Evolutionary conservation across 2,797 vertebrate genomes (phyloP), one percentile per base, ranked within the genome.

Genomic region (Chaunax sp.): DNA sequence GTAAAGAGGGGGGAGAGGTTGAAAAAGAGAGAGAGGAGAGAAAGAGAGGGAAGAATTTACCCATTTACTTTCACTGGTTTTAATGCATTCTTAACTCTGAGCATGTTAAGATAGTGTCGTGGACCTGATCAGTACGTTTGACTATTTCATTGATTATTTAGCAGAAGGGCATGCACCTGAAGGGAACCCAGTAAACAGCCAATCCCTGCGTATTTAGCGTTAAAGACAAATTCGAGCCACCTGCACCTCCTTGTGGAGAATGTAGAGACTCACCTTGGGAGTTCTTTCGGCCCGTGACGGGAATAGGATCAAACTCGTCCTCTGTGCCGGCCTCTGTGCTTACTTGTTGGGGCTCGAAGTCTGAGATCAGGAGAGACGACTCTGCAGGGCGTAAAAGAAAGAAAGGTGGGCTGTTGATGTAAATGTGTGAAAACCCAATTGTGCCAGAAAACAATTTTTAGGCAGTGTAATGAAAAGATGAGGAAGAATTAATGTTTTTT

Each of bases 291-390:
- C 97, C 96, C 61, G 96, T 94, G 81, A 99, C 97, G 49, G 98
- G 98, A 82, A 99, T 99, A 57, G 98, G 98, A 87, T 99, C 98
- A 93, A 99, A 99, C 87, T 99, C 97, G 83, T 99, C 97, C 92
- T 98, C 97, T 28, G 94, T 91, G 79, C 90, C 92, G 56, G 91
- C 94, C 85, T 98, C 96, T 70, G 93, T 90, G 44, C 90, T 85
- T 68, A 92, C 87, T 73, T 92, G 93, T 69, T 92, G 87, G 4
- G 78, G 52, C 92, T 97, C 97, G 61, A 97, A 95, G 93, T 96
- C 97, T 75, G 96, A 96, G 88, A 99, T 95, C 92, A 99, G 94
- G 90, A 96, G 97, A 92, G 95, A 95, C 63, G 96, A 95, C 89
- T 98, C 97, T 97, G 94, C 85, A 91, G 92, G 89, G 84, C 74